A percentile compares a stretch with the other conserved stretches of the same genome.
These are phyloP conservation scores for Oryzias woworae DNA, from an alignment of 2,113 vertebrate genomes.

Conservation along the genomic window DNA sequence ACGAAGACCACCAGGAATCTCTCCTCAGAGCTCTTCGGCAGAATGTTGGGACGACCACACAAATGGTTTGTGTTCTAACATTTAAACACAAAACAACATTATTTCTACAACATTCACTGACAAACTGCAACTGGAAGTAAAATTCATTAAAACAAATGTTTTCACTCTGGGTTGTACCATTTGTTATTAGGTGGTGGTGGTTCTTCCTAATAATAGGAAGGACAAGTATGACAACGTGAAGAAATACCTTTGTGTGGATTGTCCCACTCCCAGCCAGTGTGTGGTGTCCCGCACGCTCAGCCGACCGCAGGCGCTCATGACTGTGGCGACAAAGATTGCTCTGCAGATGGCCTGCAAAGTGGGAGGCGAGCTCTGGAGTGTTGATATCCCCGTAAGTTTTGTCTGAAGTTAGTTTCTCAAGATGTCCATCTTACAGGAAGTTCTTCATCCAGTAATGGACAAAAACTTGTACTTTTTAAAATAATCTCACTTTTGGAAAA, in stretches of 20 bases:
- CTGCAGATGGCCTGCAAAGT: constrained; percentile 97
- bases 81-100: no score
- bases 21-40: constrained; percentile 85
- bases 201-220: constrained; percentile 87
- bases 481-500: background rate
- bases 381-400: constrained; percentile 89
- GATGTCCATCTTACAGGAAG: no score
- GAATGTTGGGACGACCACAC: constrained; percentile 77
- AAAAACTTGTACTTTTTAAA: background rate
- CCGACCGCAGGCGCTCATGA: constrained; percentile 82
- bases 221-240: constrained; percentile 93
- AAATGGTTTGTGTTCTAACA: constrained; percentile 81
- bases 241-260: constrained; percentile 91
- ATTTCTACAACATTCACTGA: no score
- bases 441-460: background rate
- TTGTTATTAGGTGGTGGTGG: constrained; percentile 82
- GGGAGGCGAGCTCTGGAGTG: constrained; percentile 94
- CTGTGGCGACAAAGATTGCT: constrained; percentile 90
- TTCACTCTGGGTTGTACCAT: no score
- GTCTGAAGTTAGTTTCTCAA: no score
- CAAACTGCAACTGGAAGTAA: no score
- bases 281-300: constrained; percentile 86
- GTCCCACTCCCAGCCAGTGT: constrained; percentile 92
- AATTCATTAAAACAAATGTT: no score
- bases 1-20: constrained; percentile 86